Evolutionary conservation across 2,113 vertebrate genomes (phyloP).

Genomic region (Oophaga pumilio): DNA sequence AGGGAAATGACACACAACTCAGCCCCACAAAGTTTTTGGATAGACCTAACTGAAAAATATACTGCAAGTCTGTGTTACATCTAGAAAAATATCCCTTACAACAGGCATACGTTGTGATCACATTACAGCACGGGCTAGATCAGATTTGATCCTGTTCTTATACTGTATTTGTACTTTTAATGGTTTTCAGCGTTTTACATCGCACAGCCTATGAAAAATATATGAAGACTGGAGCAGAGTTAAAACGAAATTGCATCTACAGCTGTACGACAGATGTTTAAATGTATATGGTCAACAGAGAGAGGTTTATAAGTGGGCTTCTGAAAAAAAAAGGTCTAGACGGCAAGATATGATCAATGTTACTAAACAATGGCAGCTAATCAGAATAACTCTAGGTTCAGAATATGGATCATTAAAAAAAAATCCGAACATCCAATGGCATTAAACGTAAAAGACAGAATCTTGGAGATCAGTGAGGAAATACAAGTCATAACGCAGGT

Average conservation of each 20-base stretch:
- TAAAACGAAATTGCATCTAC: constrained; percentile 33
- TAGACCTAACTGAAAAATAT: neutral
- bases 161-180: neutral
- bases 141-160: neutral
- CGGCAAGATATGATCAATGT: constrained; percentile 67
- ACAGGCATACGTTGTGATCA: neutral
- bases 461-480: neutral
- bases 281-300: constrained; percentile 58
- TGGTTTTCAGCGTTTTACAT: neutral
- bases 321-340: constrained; percentile 69
- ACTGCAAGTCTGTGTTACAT: neutral
- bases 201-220: neutral
- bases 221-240: neutral
- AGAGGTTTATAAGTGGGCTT: constrained; percentile 59
- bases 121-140: neutral
- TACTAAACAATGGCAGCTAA: constrained; percentile 39
- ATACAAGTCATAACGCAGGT: neutral
- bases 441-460: neutral
- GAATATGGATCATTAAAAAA: neutral
- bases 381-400: constrained; percentile 19
- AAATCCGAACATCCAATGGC: neutral
- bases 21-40: neutral
- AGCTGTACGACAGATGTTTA: constrained; percentile 71
- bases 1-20: neutral
- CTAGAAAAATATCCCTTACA: neutral